These are phyloP conservation scores for Sebastes vulpes DNA, from an alignment of 2,797 vertebrate genomes.

Conservation along the genomic window DNA sequence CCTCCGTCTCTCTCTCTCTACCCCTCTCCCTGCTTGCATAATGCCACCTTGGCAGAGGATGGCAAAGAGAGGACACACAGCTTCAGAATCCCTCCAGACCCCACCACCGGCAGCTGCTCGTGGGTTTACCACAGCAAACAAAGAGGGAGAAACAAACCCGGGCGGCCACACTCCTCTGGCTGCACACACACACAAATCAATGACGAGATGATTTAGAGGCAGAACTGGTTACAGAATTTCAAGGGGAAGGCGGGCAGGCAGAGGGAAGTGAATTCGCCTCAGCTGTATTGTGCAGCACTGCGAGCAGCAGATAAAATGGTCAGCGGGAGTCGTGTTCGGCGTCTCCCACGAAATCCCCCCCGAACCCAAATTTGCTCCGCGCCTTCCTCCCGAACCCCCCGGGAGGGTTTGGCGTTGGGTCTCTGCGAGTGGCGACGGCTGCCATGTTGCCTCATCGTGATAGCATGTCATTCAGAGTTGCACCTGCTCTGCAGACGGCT, in stretches of 20 bases:
- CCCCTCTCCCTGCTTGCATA: conserved; percentile 81
- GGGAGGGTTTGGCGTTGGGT: conserved; percentile 23
- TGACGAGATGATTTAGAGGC: conserved; percentile 60
- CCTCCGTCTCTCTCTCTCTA: conserved; percentile 43
- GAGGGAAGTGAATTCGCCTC: conserved; percentile 39
- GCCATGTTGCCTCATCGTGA: conserved; percentile 55
- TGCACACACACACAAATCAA: conserved; percentile 49
- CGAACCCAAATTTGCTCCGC: conserved; percentile 8
- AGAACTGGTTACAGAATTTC: conserved; percentile 49
- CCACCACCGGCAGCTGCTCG: conserved; percentile 91
- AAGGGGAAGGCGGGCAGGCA: not conserved
- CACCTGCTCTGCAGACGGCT: conserved; percentile 58
- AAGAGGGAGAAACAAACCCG: conserved; percentile 79
- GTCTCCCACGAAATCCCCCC: conserved; percentile 12
- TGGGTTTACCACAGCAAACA: conserved; percentile 87
- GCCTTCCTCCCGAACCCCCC: conserved; percentile 5
- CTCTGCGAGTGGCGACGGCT: conserved; percentile 1
- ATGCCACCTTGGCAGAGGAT: conserved; percentile 90
- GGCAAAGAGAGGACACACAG: conserved; percentile 82
- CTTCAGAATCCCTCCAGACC: conserved; percentile 90
- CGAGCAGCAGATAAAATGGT: conserved; percentile 14
- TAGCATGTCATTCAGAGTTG: conserved; percentile 44
- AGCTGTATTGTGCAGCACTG: conserved; percentile 13
- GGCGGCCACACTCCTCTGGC: conserved; percentile 63
- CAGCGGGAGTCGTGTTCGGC: not conserved